A percentile compares a stretch with the other conserved stretches of the same genome.
Evolutionary conservation across 2,888 invertebrate species (phyloP).

Genomic region (Melinaea marsaeus): DNA sequence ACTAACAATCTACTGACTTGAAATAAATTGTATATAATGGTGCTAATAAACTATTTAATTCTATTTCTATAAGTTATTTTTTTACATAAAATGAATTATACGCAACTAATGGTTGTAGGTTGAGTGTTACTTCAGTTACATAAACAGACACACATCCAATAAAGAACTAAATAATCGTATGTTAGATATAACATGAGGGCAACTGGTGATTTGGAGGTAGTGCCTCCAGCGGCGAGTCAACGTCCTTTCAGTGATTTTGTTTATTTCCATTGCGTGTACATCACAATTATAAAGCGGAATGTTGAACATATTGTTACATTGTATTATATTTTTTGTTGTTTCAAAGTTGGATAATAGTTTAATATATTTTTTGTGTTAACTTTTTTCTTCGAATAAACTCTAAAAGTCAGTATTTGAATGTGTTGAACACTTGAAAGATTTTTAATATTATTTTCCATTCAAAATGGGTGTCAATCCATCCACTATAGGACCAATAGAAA

Average conservation of each 20-base stretch:
- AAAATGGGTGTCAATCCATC: background rate
- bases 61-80: no score
- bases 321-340: slow-evolving; percentile 26
- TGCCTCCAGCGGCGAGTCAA: slow-evolving; percentile 42
- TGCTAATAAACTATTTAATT: no score
- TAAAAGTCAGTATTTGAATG: background rate
- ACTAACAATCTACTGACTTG: no score
- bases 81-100: no score
- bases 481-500: background rate
- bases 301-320: slow-evolving; percentile 38
- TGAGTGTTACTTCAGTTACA: no score
- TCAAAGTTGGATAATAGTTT: slow-evolving; percentile 20
- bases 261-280: slow-evolving; percentile 46
- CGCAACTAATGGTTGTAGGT: no score
- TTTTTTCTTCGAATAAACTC: slow-evolving; percentile 15
- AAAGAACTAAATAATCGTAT: background rate
- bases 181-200: background rate
- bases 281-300: slow-evolving; percentile 45
- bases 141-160: background rate
- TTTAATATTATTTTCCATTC: background rate
- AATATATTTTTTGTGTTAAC: slow-evolving; percentile 15
- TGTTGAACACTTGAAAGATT: background rate
- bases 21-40: no score
- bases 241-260: slow-evolving; percentile 38
- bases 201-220: slow-evolving; percentile 30